phyloP scores from a whole-genome alignment of 2,113 vertebrate species.

The Percopsis transmontana region DNA sequence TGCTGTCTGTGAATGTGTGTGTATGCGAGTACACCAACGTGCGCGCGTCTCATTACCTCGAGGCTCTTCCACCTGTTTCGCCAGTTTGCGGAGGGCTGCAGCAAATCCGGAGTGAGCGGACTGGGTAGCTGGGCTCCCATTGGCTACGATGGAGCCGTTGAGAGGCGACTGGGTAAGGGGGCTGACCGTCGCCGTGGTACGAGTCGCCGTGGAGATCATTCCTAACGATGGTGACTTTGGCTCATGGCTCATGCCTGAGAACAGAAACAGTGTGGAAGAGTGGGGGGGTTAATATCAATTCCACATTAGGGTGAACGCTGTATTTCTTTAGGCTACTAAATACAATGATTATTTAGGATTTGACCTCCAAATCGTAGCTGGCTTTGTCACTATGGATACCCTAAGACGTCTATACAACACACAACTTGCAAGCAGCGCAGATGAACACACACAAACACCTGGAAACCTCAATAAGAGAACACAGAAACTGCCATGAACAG shows the following conservation, averaged over 20 bases:
- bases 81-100: slow-evolving; percentile 97
- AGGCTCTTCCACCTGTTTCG: slow-evolving; percentile 98
- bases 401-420: background rate
- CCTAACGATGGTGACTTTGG: slow-evolving; percentile 99
- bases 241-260: slow-evolving; percentile 99
- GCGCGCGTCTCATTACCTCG: slow-evolving; percentile 82
- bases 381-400: too few species aligned
- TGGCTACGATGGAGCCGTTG: slow-evolving; percentile 96
- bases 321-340: too few species aligned
- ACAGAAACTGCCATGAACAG: slow-evolving; percentile 15
- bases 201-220: slow-evolving; percentile 98
- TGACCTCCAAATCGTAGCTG: too few species aligned
- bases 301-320: background rate
- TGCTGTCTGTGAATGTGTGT: slow-evolving; percentile 1
- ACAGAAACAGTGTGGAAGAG: slow-evolving; percentile 66
- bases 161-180: slow-evolving; percentile 96
- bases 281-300: slow-evolving; percentile 19
- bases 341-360: too few species aligned
- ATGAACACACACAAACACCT: background rate
- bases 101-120: slow-evolving; percentile 97
- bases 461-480: background rate
- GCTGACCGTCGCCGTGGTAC: slow-evolving; percentile 98
- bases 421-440: slow-evolving; percentile 9
- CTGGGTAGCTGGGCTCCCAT: slow-evolving; percentile 93
- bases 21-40: background rate